phyloP scores from a whole-genome alignment of 2,113 vertebrate species.

The Apus apus region DNA sequence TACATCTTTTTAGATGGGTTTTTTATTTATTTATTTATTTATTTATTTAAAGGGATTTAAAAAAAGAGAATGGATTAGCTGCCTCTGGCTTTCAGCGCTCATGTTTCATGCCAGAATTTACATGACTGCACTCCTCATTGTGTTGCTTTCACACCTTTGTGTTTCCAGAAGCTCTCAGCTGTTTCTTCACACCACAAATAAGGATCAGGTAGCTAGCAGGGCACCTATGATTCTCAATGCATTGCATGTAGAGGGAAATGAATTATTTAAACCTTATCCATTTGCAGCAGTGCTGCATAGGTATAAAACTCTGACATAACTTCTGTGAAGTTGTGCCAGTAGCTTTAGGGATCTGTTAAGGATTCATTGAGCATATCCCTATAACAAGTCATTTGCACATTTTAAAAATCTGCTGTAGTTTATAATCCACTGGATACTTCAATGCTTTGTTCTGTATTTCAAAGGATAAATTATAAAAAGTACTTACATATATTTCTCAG shows the following conservation, averaged over 20 bases:
- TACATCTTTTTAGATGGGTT: background rate
- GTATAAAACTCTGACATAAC: conserved; percentile 21
- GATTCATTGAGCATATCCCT: background rate
- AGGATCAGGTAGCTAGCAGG: background rate
- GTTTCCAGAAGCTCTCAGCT: background rate
- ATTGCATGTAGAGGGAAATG: background rate
- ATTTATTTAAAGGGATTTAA: background rate
- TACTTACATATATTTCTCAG: background rate
- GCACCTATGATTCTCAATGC: background rate
- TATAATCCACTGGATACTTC: background rate
- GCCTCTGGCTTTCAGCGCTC: background rate
- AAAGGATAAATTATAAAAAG: background rate
- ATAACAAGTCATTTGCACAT: background rate
- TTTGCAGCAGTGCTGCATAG: conserved; percentile 6
- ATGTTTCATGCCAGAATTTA: conserved; percentile 7
- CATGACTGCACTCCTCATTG: background rate
- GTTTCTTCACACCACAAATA: background rate
- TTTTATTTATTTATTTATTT: too few species aligned
- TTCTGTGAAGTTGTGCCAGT: conserved; percentile 25
- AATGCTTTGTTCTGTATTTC: conserved; percentile 1
- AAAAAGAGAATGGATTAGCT: background rate
- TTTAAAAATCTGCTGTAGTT: background rate
- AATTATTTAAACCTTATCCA: conserved; percentile 37
- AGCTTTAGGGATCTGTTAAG: background rate
- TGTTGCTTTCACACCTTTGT: background rate